Base-by-base conservation (phyloP, 2,797 vertebrate species). In the Gephyroberyx darwinii region DNA sequence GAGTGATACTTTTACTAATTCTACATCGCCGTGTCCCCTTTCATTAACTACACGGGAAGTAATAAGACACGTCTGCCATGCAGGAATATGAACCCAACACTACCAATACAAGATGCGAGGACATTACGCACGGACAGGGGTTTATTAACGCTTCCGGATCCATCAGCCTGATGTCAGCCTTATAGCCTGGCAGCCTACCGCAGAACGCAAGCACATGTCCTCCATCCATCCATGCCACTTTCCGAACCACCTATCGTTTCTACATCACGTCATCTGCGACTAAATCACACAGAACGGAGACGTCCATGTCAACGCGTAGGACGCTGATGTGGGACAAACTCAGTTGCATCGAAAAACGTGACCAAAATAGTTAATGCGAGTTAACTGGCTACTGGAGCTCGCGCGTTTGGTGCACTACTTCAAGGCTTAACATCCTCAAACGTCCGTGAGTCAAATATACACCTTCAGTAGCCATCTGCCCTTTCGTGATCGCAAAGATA, bases 291-390 rank as follows among this genome's bases (percentile, higher is more conserved):
- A 37, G 53, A 45, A 71, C 26, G n/a, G 62, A 88, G 71, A 64
- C 83, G 47, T 35, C 39, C 17, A 9, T 17, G 51, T 48, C 62
- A 66, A 84, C 85, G 81, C 84, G 89, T 76, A 77, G 81, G 83
- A 82, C 81, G 75, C 60, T 7, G 75, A 78, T 75, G 56, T 75
- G 79, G 81, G 69, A 77, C 84, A 80, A 84, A 81, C 74, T 78
- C 26, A 47, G 48, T 61, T 64, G 82, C 65, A 75, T 68, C 30
- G 65, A 78, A 82, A 87, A 87, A 87, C 86, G 86, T 84, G 86
- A 82, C 65, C 64, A 26, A 85, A 71, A 83, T 86, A 63, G 77
- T 88, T 65, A 78, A 81, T 66, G 35, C 6, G 69, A 86, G 65
- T 63, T 17, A 12, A 63, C 45, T 33, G 65, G 4, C 50, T 41